These are phyloP conservation scores for Setophaga petechia DNA, from an alignment of 2,113 vertebrate genomes.

Conservation along the genomic window DNA sequence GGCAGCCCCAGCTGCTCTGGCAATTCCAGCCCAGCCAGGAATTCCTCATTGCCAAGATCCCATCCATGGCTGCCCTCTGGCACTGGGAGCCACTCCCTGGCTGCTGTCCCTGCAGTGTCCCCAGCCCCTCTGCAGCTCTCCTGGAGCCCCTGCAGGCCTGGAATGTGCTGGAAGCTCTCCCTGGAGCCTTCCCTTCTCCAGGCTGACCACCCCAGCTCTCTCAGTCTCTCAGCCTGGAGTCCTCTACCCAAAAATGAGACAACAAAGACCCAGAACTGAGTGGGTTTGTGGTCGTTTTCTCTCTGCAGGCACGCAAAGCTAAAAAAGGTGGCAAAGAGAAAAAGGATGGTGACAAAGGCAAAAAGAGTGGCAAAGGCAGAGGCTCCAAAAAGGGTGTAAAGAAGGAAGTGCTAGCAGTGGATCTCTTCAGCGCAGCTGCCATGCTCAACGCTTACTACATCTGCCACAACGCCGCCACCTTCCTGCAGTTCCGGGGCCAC, in stretches of 20 bases:
- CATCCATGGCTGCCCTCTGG: not conserved
- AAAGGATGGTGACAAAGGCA: not conserved
- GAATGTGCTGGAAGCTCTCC: rapidly evolving
- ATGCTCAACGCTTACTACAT: slow-evolving; percentile 88
- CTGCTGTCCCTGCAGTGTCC: not conserved
- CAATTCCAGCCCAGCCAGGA: not conserved
- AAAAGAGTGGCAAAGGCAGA: slow-evolving; percentile 29
- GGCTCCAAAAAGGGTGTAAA: slow-evolving; percentile 61
- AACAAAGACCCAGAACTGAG: not conserved
- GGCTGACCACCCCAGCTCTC: not conserved
- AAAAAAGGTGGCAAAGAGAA: slow-evolving; percentile 20
- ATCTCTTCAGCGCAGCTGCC: slow-evolving; percentile 80
- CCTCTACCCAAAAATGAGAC: not conserved
- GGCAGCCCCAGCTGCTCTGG: not conserved
- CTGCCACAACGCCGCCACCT: slow-evolving; percentile 82
- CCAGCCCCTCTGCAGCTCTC: not conserved
- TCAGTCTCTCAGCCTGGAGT: not conserved
- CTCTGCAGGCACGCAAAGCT: slow-evolving; percentile 72
- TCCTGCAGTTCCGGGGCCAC: slow-evolving; percentile 80
- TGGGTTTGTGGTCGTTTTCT: not conserved
- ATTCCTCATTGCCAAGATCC: not conserved
- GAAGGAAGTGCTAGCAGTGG: slow-evolving; percentile 51
- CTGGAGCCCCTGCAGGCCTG: not conserved
- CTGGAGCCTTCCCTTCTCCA: not conserved
- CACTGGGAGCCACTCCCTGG: not conserved